A percentile compares a stretch with the other conserved stretches of the same genome.
phyloP scores from a whole-genome alignment of 2,797 vertebrate species.

The Rhinogobio ventralis region DNA sequence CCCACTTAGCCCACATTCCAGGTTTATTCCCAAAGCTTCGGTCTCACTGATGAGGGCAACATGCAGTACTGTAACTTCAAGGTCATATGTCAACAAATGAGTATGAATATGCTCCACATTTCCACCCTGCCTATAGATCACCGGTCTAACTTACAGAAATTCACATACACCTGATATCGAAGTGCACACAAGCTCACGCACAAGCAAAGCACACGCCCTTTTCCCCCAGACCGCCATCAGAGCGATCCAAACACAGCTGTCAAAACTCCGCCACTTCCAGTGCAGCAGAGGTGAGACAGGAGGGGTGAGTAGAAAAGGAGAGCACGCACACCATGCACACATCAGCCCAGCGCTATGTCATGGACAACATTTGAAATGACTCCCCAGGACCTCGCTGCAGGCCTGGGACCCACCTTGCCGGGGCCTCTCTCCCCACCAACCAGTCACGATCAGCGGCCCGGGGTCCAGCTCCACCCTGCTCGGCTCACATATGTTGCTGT shows the following conservation, averaged over 20 bases:
- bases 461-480: conserved; percentile 56
- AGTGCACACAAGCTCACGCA: conserved; percentile 36
- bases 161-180: conserved; percentile 64
- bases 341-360: conserved; percentile 54
- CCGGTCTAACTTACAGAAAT: conserved; percentile 57
- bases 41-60: conserved; percentile 52
- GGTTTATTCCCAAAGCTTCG: conserved; percentile 73
- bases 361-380: conserved; percentile 57
- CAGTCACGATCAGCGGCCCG: conserved; percentile 50
- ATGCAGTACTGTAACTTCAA: conserved; percentile 47
- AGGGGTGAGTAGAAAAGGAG: conserved; percentile 64
- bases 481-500: conserved; percentile 50
- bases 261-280: conserved; percentile 80
- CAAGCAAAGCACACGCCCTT: conserved; percentile 72
- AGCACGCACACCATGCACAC: conserved; percentile 41
- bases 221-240: conserved; percentile 78
- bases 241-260: conserved; percentile 82
- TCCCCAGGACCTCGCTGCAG: conserved; percentile 51
- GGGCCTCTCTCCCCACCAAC: conserved; percentile 56
- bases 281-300: conserved; percentile 72
- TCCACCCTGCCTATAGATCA: conserved; percentile 53
- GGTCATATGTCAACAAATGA: conserved; percentile 42
- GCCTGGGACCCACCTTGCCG: conserved; percentile 51
- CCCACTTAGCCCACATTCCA: conserved; percentile 79
- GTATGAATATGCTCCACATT: conserved; percentile 28